These are phyloP conservation scores for Pangasius krempfi DNA, from an alignment of 2,797 vertebrate species.

Conservation along the genomic window DNA sequence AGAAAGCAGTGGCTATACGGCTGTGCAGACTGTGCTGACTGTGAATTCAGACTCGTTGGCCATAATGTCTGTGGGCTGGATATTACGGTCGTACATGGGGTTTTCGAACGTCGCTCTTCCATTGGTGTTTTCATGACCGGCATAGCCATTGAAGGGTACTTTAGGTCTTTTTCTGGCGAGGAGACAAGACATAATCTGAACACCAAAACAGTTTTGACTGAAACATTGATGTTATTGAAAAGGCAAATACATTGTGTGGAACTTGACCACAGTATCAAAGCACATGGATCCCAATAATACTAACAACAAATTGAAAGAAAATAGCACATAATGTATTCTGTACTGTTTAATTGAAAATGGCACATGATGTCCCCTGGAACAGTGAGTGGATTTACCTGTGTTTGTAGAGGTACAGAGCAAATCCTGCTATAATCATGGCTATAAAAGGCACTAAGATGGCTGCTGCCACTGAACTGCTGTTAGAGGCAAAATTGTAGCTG, in stretches of 20 bases:
- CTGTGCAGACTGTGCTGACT: slow-evolving; percentile 98
- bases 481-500: slow-evolving; percentile 92
- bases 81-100: slow-evolving; percentile 97
- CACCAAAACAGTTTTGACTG: background rate
- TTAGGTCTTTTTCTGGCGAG: slow-evolving; percentile 92
- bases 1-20: slow-evolving; percentile 87
- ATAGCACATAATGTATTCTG: background rate
- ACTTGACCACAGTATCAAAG: background rate
- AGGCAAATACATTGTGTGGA: background rate
- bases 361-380: background rate
- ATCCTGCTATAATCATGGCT: slow-evolving; percentile 98
- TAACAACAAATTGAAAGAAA: background rate
- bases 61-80: slow-evolving; percentile 95
- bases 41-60: slow-evolving; percentile 93
- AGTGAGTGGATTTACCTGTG: slow-evolving; percentile 81
- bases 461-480: slow-evolving; percentile 98
- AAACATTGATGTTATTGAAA: background rate
- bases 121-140: slow-evolving; percentile 95
- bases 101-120: slow-evolving; percentile 96
- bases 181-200: slow-evolving; percentile 2
- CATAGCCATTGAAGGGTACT: slow-evolving; percentile 95
- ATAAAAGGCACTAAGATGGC: slow-evolving; percentile 99
- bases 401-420: slow-evolving; percentile 99
- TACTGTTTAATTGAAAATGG: background rate
- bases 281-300: background rate